phyloP scores from a whole-genome alignment of 2,113 vertebrate genomes.

The Archilochus colubris region DNA sequence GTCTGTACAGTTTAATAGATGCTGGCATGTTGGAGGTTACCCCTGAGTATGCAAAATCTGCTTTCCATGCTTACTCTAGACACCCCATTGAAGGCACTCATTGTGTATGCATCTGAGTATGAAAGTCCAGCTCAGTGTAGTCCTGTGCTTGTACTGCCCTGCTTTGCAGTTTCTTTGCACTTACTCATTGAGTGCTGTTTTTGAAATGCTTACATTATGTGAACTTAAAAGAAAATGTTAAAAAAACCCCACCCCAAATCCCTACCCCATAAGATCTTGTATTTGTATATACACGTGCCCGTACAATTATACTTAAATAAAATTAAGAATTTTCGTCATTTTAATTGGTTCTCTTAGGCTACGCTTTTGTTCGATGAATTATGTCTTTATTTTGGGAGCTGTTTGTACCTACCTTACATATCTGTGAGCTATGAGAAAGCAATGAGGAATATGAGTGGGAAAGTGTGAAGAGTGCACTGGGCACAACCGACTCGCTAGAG shows the following conservation, averaged over 20 bases:
- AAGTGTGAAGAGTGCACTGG: neutral
- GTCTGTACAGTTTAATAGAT: constrained; percentile 90
- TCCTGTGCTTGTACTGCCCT: constrained; percentile 82
- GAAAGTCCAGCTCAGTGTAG: constrained; percentile 83
- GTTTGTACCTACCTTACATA: constrained; percentile 36
- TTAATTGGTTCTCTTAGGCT: constrained; percentile 78
- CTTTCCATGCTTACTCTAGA: constrained; percentile 84
- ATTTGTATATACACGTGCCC: constrained; percentile 99
- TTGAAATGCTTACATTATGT: constrained; percentile 96
- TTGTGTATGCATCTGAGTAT: constrained; percentile 85
- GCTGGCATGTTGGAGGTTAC: constrained; percentile 90
- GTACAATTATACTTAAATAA: constrained; percentile 98
- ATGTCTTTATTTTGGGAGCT: constrained; percentile 58
- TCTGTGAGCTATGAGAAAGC: constrained; percentile 20
- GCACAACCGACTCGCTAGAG: neutral
- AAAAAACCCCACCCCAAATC: constrained; percentile 46
- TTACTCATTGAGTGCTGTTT: constrained; percentile 86
- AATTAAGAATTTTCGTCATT: constrained; percentile 83
- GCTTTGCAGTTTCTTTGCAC: constrained; percentile 85
- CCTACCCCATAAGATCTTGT: constrained; percentile 86
- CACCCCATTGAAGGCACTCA: constrained; percentile 84
- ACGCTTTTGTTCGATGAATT: constrained; percentile 69
- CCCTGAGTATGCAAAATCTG: constrained; percentile 80
- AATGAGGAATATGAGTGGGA: neutral
- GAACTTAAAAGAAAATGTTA: constrained; percentile 85